Evolutionary conservation across 2,888 invertebrate species (phyloP), one percentile per base, ranked within the genome.

Genomic region (Hirudinaria manillensis): DNA sequence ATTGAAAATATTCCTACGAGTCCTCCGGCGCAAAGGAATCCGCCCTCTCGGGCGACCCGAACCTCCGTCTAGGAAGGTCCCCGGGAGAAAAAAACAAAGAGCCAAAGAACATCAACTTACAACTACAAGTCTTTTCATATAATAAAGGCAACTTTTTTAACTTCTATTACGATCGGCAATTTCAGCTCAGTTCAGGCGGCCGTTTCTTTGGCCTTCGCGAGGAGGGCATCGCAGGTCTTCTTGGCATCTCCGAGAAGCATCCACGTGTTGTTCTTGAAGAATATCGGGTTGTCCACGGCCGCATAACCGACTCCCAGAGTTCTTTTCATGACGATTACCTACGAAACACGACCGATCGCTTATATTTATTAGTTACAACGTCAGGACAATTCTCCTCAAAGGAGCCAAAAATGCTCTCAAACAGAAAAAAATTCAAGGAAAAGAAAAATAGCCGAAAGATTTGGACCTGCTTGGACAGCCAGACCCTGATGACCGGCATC

Each of bases 191-290:
- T 45, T 45, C 45, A 45, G 45, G 13, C 45, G 13, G 36, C 51
- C 21, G 53, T 34, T 61, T 85, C 86, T 80, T 87, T 87, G 72
- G 92, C 89, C 82, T 90, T 90, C 34, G 88, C 87, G 71, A 93
- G 88, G 21, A 94, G 88, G 19, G 90, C 90, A 84, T 93, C 93
- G 84, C 93, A 93, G 10, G 92, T 93, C 85, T 93, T 92, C 89
- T 94, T 94, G 72, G 93, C 93, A 83, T 94, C 93, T 56, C 93
- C 93, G 34, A 94, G 88, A 83, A 94, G 88, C 94, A 94, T 89
- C 79, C 84, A 82, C 0, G 93, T 92, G 87, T 94, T 93, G 27
- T 90, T 89, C 84, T 93, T 93, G 88, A 93, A 94, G 88, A 94
- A 94, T 79, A 94, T 90, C 7, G 93, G 93, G 86, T 94, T 94